phyloP scores from a whole-genome alignment of 2,888 invertebrate genomes.

The Drosophila pseudotakahashii region DNA sequence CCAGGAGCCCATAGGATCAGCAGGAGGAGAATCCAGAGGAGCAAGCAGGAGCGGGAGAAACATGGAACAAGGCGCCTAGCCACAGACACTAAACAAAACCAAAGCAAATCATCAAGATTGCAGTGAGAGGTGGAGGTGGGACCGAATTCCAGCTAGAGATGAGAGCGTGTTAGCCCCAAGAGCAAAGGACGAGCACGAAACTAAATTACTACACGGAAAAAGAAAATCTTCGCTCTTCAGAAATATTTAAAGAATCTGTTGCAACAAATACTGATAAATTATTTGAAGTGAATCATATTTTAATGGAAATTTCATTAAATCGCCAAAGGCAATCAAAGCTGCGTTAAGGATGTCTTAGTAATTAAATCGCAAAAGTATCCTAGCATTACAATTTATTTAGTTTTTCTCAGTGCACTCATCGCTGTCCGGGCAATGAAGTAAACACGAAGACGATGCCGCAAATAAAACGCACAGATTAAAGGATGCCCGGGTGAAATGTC shows the following conservation, averaged over 20 bases:
- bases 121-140: constrained; percentile 4
- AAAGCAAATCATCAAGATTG: constrained; percentile 54
- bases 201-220: constrained; percentile 17
- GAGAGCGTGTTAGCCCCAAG: constrained; percentile 8
- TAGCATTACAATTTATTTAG: too few relatives aligned
- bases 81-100: constrained; percentile 42
- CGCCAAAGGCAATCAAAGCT: too few relatives aligned
- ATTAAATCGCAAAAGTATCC: constrained; percentile 35
- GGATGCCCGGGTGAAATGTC: constrained; percentile 80
- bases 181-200: constrained; percentile 1
- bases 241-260: background rate
- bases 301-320: too few relatives aligned
- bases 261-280: too few relatives aligned
- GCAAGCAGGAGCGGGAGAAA: constrained; percentile 17
- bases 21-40: background rate
- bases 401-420: constrained; percentile 14
- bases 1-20: constrained; percentile 3
- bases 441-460: constrained; percentile 60
- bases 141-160: constrained; percentile 24
- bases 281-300: too few relatives aligned
- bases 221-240: background rate
- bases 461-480: constrained; percentile 81
- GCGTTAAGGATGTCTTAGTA: too few relatives aligned
- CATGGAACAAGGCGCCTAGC: constrained; percentile 26
- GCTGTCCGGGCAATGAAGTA: constrained; percentile 56